Percentiles rank a stretch among this genome's conserved stretches.
phyloP scores from a whole-genome alignment of 2,113 vertebrate genomes.

The Pleuronectes platessa region DNA sequence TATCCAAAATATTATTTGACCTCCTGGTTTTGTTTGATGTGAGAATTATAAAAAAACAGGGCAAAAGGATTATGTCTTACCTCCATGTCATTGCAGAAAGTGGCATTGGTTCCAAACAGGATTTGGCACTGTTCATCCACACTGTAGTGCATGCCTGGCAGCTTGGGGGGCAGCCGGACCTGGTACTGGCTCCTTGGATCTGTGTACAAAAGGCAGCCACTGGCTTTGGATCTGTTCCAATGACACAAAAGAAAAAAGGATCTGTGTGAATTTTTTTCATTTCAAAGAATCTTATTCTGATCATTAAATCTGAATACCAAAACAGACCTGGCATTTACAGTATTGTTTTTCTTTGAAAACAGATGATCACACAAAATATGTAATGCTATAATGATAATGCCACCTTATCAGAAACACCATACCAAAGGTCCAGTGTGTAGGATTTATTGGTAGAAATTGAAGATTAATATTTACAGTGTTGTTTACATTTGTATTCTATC shows the following conservation, averaged over 20 bases:
- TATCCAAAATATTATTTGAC: too few relatives aligned
- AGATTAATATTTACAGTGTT: too few relatives aligned
- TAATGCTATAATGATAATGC: too few relatives aligned
- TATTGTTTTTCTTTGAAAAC: too few relatives aligned
- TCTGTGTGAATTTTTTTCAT: not conserved
- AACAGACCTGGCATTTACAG: too few relatives aligned
- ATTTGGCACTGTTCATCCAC: conserved; percentile 97
- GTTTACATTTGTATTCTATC: too few relatives aligned
- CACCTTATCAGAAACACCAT: too few relatives aligned
- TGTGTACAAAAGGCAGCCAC: conserved; percentile 89
- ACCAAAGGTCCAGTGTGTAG: too few relatives aligned
- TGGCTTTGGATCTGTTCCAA: conserved; percentile 91
- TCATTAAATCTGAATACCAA: too few relatives aligned
- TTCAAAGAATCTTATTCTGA: not conserved
- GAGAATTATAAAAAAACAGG: not conserved
- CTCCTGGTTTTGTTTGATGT: not conserved
- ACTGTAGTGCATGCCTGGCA: conserved; percentile 98
- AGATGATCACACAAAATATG: too few relatives aligned
- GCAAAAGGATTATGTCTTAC: conserved; percentile 67
- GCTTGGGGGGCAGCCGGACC: conserved; percentile 89
- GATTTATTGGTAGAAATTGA: too few relatives aligned
- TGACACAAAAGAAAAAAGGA: not conserved
- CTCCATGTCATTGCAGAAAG: conserved; percentile 97
- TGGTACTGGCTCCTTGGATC: conserved; percentile 88
- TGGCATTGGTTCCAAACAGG: conserved; percentile 95